Conservation (phyloP, 2,797 vertebrate genomes). For the Graptemys geographica region DNA sequence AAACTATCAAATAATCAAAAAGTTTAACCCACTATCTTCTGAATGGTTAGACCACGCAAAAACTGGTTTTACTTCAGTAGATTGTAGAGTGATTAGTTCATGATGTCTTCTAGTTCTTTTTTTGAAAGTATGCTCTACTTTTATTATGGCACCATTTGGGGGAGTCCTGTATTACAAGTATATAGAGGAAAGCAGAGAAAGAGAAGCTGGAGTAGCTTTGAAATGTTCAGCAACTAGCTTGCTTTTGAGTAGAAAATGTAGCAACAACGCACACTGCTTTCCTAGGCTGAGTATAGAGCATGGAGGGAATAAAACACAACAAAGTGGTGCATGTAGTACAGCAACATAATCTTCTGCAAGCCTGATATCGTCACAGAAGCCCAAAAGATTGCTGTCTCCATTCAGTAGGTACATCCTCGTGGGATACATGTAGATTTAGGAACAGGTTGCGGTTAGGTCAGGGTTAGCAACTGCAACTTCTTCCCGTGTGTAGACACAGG, state of each 20-base stretch:
- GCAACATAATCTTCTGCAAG: fast-evolving
- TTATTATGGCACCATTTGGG: background rate
- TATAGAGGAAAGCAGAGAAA: background rate
- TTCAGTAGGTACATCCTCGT: background rate
- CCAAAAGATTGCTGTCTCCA: fast-evolving
- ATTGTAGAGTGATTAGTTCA: background rate
- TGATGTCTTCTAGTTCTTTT: background rate
- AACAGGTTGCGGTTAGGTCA: background rate
- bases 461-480: background rate
- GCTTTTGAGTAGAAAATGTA: background rate
- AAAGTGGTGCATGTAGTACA: background rate
- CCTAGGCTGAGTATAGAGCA: fast-evolving
- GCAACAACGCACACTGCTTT: background rate
- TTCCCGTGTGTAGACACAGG: background rate
- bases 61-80: background rate
- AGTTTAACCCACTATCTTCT: fast-evolving
- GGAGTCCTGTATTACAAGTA: background rate
- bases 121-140: background rate
- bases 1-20: background rate
- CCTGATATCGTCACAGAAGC: background rate
- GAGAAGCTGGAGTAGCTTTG: background rate
- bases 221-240: background rate
- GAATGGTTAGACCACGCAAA: background rate
- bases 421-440: background rate
- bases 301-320: background rate